These are phyloP conservation scores for Drosophila suboccidentalis DNA, from an alignment of 2,888 invertebrate species.

Conservation along the genomic window DNA sequence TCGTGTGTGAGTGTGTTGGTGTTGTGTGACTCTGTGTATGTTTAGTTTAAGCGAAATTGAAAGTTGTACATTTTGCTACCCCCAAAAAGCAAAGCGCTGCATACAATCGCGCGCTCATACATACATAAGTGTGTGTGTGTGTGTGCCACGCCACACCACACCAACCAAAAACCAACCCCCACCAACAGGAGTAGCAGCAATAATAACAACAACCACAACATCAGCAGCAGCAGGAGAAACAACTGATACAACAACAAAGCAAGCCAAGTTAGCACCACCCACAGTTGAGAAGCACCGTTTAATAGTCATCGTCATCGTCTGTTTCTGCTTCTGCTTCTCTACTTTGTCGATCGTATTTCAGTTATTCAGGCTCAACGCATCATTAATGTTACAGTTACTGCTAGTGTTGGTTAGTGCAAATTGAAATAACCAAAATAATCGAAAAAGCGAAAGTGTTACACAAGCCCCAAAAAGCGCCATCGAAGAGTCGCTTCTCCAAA, in stretches of 20 bases:
- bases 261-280: constrained; percentile 70
- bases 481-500: constrained; percentile 21
- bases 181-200: constrained; percentile 65
- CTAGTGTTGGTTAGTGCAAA: constrained; percentile 51
- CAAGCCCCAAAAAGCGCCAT: constrained; percentile 45
- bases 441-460: constrained; percentile 67
- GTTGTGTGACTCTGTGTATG: constrained; percentile 55
- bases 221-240: constrained; percentile 42
- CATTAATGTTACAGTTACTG: constrained; percentile 43
- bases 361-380: constrained; percentile 47
- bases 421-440: constrained; percentile 49
- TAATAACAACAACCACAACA: constrained; percentile 38
- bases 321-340: constrained; percentile 36
- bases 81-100: constrained; percentile 81
- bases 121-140: constrained; percentile 41
- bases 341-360: constrained; percentile 56
- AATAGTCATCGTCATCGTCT: constrained; percentile 63
- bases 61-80: constrained; percentile 80
- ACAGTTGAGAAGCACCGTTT: constrained; percentile 60
- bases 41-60: constrained; percentile 79
- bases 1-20: constrained; percentile 46
- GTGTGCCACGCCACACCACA: constrained; percentile 62
- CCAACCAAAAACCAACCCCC: constrained; percentile 76
- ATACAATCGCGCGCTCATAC: constrained; percentile 77
- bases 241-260: constrained; percentile 53